Base-by-base conservation (phyloP, 2,888 invertebrate genomes). In the Gastrophysa polygoni region DNA sequence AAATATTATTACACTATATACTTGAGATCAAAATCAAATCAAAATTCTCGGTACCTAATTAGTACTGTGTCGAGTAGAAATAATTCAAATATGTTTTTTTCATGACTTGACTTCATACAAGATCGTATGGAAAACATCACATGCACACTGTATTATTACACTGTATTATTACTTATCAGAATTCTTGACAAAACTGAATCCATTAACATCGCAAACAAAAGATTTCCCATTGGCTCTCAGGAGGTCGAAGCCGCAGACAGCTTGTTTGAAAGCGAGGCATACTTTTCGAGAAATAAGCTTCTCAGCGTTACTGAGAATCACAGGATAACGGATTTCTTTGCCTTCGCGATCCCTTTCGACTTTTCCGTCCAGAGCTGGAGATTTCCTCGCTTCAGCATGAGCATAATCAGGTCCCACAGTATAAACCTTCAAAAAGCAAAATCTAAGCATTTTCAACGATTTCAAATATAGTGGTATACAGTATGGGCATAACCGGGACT, bases 391-490 rank as follows among this genome's bases (percentile, higher is more conserved):
- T 82, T 99, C 99, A 0, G 99, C 99, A 83, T 99, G 99, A 2
- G 98, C 99, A 82, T 99, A 99, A 82, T 98, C 98, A 0, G 98
- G 98, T 0, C 99, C 99, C 24, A 99, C 98, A 0, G 99, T 99
- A 82, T 99, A 99, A 21, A 99, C 98, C 84, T 92, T 88, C 50
- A 81, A 81, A 17, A 57, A 56, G 10, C 6, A 29, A 48, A 48
- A 2, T 10, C 7, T 48, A 28, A 4, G 21, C 1, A 14, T 16
- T n/a, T n/a, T n/a, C n/a, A n/a, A n/a, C n/a, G n/a, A n/a, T n/a
- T n/a, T n/a, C n/a, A n/a, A n/a, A n/a, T n/a, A n/a, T n/a, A n/a
- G n/a, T n/a, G n/a, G n/a, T n/a, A n/a, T n/a, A n/a, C n/a, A n/a
- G n/a, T n/a, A n/a, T n/a, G n/a, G n/a, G n/a, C n/a, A n/a, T n/a